Base-by-base conservation (phyloP, 2,888 invertebrate species). In the Papilio gigon region DNA sequence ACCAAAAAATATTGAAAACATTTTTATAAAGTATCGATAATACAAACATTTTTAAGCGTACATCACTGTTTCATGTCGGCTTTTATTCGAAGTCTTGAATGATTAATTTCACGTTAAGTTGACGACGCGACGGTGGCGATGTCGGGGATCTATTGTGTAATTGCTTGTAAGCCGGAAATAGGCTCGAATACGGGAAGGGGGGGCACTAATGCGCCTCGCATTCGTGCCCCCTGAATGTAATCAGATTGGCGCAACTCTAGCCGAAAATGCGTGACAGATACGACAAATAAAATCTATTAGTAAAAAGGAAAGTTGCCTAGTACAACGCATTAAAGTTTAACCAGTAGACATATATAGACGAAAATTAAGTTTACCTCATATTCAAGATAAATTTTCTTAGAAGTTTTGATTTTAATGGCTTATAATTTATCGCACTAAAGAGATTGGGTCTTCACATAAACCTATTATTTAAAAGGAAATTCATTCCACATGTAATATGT, bases 31-130 rank as follows among this genome's bases (percentile, higher is more conserved):
- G 22, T 22, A 61, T 65, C 65, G 56, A 65, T 61, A 67, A 65
- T 44, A 60, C 22, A 14, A 30, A 40, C n/a, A 8, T 33, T 27
- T 40, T 27, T 60, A 58, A 17, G 8, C 12, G 44, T 59, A 68
- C 67, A 58, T 53, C 70, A 66, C 56, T 68, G 66, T 42, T 12
- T 30, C 12, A 12, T 50, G 64, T 42, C 40, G 56, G 56, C 56
- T 67, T 60, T 65, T 70, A 65, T 71, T 69, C 60, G 63, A 50
- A n/a, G 67, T 56, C 66, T 68, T 74, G 64, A 75, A 70, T 72
- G 71, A 73, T 71, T 65, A 65, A 68, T 70, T 72, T 68, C 69
- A 50, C 71, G 72, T 68, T 60, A 68, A 70, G 67, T 53, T 58
- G 64, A 65, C 61, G 65, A 62, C 65, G 65, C 65, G 65, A 65